Percentiles rank a stretch among this genome's conserved stretches.
Evolutionary conservation across 2,113 vertebrate species (phyloP).

Genomic region (Phalacrocorax carbo): DNA sequence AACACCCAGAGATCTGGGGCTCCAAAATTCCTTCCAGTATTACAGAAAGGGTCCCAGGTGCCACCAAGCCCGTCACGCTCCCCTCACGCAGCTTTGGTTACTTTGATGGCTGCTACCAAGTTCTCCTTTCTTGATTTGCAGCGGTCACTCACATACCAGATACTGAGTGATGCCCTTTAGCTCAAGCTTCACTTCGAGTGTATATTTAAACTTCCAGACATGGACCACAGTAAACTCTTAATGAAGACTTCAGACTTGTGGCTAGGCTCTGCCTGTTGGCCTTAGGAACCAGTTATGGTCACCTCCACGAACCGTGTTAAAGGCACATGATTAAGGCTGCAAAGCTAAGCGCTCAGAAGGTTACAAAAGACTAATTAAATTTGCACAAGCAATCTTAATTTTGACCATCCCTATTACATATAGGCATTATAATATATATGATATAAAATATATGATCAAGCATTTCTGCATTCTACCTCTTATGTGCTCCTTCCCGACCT

Average conservation of each 20-base stretch:
- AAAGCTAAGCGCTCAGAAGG: neutral
- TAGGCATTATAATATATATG: neutral
- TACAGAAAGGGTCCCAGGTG: neutral
- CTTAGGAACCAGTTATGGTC: neutral
- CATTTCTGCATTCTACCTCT: neutral
- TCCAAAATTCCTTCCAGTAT: neutral
- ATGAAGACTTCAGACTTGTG: neutral
- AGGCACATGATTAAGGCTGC: neutral
- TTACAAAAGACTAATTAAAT: neutral
- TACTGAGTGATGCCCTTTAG: neutral
- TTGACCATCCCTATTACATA: neutral
- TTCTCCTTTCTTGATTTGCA: neutral
- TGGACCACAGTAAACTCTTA: neutral
- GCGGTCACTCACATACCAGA: neutral
- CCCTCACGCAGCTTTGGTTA: neutral
- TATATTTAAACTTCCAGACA: neutral
- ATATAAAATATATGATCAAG: neutral
- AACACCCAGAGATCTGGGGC: neutral
- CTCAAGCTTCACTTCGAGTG: neutral
- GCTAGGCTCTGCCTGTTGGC: neutral
- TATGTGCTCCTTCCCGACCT: neutral
- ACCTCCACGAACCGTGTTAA: neutral
- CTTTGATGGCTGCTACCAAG: neutral
- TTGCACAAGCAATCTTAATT: neutral
- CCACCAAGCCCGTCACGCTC: fast-evolving